Percentiles rank a stretch among this genome's conserved stretches.
Conservation (phyloP, 1,140 invertebrate genomes). For the Lanistes nyassanus region DNA sequence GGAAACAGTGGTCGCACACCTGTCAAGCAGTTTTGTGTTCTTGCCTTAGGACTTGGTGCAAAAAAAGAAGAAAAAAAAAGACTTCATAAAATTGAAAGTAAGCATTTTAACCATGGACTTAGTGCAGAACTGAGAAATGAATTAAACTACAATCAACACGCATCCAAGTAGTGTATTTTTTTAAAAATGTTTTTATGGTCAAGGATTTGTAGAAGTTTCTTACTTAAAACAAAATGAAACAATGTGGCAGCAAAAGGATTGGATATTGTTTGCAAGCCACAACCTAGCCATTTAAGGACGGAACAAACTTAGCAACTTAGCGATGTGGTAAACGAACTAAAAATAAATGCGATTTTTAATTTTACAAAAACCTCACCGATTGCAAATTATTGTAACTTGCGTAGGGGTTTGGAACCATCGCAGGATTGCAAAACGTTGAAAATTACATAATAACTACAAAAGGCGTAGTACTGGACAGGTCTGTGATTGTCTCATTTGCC, state of each 20-base stretch:
- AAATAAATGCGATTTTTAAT: no score
- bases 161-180: neutral
- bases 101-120: no score
- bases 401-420: no score
- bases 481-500: no score
- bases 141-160: neutral
- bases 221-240: neutral
- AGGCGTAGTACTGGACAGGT: no score
- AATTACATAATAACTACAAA: no score
- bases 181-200: neutral
- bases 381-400: no score
- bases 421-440: no score
- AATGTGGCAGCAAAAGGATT: neutral
- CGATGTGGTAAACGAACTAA: no score
- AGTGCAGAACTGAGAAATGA: slow-evolving; percentile 4
- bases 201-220: neutral
- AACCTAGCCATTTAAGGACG: neutral
- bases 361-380: no score
- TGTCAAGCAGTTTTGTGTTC: neutral
- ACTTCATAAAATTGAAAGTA: no score
- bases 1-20: neutral
- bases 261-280: neutral
- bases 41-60: neutral
- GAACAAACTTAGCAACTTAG: neutral
- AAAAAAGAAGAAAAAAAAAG: no score